Evolutionary conservation across 2,797 vertebrate species (phyloP), one percentile per base, ranked within the genome.

Genomic region (Lacerta viridis): DNA sequence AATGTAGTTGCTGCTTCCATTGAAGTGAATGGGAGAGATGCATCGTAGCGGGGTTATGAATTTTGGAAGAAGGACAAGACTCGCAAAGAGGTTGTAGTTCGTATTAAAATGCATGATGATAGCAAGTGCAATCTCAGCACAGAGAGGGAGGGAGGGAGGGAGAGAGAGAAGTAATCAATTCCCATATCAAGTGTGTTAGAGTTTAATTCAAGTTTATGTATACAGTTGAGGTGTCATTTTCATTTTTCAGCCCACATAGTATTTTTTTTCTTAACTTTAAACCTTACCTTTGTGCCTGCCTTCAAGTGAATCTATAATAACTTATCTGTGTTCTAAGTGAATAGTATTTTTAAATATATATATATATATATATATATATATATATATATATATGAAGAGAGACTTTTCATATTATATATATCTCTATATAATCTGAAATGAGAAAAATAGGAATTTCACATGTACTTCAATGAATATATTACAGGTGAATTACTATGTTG

Each of bases 181-280:
- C 61, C 18, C 61, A 64, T 64, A 64, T 23, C 36, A 71, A n/a
- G 18, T 74, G 33, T 39, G 72, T 74, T 74, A 74, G 36, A 74
- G 72, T 74, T 74, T 74, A 18, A 74, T 39, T 36, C 72, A 74
- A 7, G 17, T 75, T 79, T 90, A 90, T 20, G 13, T 29, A 84
- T 77, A 89, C 69, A 81, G 78, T 85, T 91, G 74, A 76, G 9
- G 69, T 2, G 83, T 88, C 71, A 43, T 33, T 91, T 25, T 84
- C 88, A 76, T 72, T 82, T 89, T 86, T 87, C 39, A 88, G 27
- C 59, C 80, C 66, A 59, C 68, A 72, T 5, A 82, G 69, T 50
- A 80, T 87, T 91, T 86, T n/a, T 80, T n/a, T 80, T 18, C 18
- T 75, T 86, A 77, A 72, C 46, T 27, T 76, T 59, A 71, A 78